These are phyloP conservation scores for Trachelus tabidus DNA, from an alignment of 2,888 invertebrate genomes.

Conservation along the genomic window DNA sequence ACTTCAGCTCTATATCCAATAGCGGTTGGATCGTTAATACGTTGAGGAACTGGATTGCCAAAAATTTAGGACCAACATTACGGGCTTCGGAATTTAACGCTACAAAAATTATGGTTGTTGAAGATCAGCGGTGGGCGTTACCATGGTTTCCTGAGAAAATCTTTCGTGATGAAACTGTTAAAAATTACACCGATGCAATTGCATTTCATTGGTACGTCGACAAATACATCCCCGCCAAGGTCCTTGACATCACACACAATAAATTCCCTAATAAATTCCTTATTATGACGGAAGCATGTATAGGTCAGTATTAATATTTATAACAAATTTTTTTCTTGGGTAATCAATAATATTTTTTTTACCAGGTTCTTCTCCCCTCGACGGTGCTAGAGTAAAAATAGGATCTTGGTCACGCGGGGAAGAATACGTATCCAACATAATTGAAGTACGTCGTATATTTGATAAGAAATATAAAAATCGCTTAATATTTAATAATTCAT, in stretches of 20 bases:
- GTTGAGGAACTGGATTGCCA: slow-evolving; percentile 14
- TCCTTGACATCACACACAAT: slow-evolving; percentile 71
- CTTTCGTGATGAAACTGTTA: slow-evolving; percentile 62
- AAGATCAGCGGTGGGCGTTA: slow-evolving; percentile 13
- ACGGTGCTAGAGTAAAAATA: slow-evolving; percentile 69
- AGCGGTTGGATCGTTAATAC: slow-evolving; percentile 78
- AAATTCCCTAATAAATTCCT: slow-evolving; percentile 76
- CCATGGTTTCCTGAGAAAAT: slow-evolving; percentile 43
- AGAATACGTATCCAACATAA: slow-evolving; percentile 74
- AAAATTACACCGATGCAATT: slow-evolving; percentile 78
- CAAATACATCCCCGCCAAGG: slow-evolving; percentile 69
- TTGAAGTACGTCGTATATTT: slow-evolving; percentile 67
- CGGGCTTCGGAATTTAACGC: slow-evolving; percentile 2
- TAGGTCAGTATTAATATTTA: slow-evolving; percentile 60
- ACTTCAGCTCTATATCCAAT: slow-evolving; percentile 76
- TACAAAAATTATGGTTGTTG: slow-evolving; percentile 13
- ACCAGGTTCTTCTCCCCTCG: slow-evolving; percentile 71
- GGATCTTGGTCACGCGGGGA: slow-evolving; percentile 81
- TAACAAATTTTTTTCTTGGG: not conserved
- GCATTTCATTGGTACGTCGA: slow-evolving; percentile 89
- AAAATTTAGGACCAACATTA: slow-evolving; percentile 13
- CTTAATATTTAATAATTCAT: too few species aligned
- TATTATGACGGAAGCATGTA: slow-evolving; percentile 84
- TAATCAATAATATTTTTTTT: not conserved
- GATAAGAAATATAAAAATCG: too few species aligned